Conservation (phyloP, 2,113 vertebrate species). For the Nesogale talazaci region DNA sequence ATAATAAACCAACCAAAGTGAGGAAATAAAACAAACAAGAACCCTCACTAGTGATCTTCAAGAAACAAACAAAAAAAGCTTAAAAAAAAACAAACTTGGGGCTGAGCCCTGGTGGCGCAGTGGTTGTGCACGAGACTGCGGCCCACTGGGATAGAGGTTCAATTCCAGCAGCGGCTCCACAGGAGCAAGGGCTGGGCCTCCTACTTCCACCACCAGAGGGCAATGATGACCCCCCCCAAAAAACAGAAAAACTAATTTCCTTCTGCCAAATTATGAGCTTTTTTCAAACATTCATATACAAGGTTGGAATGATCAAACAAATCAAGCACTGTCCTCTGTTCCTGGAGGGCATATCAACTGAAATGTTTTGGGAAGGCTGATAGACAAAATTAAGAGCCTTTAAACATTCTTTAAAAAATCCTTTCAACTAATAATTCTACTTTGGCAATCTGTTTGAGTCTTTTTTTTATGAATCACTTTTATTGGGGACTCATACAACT, state of each 20-base stretch:
- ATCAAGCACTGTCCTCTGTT: not conserved
- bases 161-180: too few relatives aligned
- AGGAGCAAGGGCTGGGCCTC: too few relatives aligned
- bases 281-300: constrained; percentile 11
- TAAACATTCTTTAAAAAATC: not conserved
- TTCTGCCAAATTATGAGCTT: not conserved
- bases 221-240: too few relatives aligned
- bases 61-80: too few relatives aligned
- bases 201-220: too few relatives aligned
- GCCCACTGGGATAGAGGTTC: too few relatives aligned
- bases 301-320: not conserved
- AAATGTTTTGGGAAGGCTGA: not conserved
- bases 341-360: not conserved
- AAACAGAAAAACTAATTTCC: not conserved
- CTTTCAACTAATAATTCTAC: not conserved
- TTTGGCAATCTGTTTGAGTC: not conserved
- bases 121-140: too few relatives aligned
- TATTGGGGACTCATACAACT: too few relatives aligned
- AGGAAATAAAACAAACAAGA: not conserved
- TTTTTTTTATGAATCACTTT: too few relatives aligned
- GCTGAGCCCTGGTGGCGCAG: too few relatives aligned
- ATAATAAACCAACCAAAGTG: not conserved
- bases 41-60: not conserved
- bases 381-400: not conserved
- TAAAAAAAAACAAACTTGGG: too few relatives aligned